Evolutionary conservation across 2,113 vertebrate species (phyloP).

Genomic region (Setophaga coronata): DNA sequence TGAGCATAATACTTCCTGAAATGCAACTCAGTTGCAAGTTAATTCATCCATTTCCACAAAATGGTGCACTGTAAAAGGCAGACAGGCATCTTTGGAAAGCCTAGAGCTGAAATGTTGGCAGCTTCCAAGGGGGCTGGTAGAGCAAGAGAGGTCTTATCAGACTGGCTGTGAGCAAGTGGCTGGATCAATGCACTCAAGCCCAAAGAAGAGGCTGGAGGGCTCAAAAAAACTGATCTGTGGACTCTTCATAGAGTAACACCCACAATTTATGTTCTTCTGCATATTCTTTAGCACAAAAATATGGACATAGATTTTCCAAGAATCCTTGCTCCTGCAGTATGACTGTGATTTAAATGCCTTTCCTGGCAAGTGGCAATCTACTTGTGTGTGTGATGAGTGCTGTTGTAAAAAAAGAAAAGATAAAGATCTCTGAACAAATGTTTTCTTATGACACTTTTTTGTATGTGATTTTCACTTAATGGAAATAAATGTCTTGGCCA

Average conservation of each 20-base stretch:
- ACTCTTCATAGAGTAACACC: neutral
- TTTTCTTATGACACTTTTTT: neutral
- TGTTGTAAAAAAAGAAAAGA: neutral
- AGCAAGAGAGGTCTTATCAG: neutral
- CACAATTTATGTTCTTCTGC: neutral
- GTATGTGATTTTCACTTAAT: neutral
- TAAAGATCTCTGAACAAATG: neutral
- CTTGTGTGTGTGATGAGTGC: neutral
- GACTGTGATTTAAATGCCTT: neutral
- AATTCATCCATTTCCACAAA: neutral
- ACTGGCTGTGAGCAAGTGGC: neutral
- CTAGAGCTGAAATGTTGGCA: neutral
- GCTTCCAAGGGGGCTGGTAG: neutral
- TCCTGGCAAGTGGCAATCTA: constrained; percentile 20
- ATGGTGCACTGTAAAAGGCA: neutral
- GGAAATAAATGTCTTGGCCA: constrained; percentile 10
- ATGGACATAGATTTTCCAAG: neutral
- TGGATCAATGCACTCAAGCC: neutral
- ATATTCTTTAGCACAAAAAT: neutral
- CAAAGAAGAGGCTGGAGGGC: neutral
- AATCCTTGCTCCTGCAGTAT: neutral
- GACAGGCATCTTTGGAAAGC: neutral
- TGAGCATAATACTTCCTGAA: neutral
- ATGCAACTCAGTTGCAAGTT: neutral
- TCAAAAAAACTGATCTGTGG: neutral